Base-by-base conservation (phyloP, 2,888 invertebrate species). In the Amblyteles armatorius region DNA sequence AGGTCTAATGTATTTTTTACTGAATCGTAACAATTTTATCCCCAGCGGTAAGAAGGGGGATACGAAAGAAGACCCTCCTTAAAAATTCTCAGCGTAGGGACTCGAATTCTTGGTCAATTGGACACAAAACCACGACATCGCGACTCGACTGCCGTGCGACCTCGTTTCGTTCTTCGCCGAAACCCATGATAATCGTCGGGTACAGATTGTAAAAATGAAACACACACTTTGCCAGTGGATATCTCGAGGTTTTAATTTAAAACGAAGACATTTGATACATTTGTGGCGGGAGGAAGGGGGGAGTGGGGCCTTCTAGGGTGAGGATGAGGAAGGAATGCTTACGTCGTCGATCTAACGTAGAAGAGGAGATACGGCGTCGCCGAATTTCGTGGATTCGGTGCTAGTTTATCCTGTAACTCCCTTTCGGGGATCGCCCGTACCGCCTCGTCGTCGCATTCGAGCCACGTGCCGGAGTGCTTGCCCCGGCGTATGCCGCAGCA, bases 361-460 rank as follows among this genome's bases (percentile, higher is more conserved):
- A 98, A 98, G 68, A 98, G 94, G 79, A 98, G 95, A 94, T 98
- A 98, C 0, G 98, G 98, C 0, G 98, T 98, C 33, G 97, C 97
- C 0, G 97, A 97, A 60, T 97, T 97, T 86, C 96, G 95, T 85
- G 96, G 94, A 90, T 96, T 96, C 69, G 96, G 96, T 2, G 97
- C 96, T 74, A 98, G 95, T 83, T 97, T 95, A 87, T 97, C 97
- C 89, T 96, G 96, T 88, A 98, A 96, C 92, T 98, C 97, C 52
- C 96, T 95, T 91, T 96, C 95, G 44, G 97, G 96, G 92, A 98
- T 96, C 9, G 97, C 96, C 88, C 96, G 96, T 77, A 98, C 97
- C 84, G 97, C 96, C 87, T 98, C 98, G 92, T 98, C 98, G 93
- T 98, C 98, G 92, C 98, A 98, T 91, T 98, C 97, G 68, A 98